These are phyloP conservation scores for Probaryconus sp. DNA, from an alignment of 1,140 invertebrate genomes.

Conservation along the genomic window DNA sequence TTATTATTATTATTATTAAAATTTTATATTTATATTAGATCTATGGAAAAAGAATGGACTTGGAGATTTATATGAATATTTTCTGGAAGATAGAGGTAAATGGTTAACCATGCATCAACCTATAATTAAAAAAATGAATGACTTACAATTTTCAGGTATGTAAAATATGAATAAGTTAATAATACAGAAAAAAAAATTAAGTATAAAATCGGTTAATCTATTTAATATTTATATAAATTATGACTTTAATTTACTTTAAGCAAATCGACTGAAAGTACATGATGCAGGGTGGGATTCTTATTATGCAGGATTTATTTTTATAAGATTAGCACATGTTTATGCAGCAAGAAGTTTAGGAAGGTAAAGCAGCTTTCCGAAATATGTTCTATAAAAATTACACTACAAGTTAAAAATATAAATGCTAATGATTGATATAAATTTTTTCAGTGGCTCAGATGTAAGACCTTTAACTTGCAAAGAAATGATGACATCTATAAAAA, in stretches of 20 bases:
- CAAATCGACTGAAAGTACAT: constrained; percentile 82
- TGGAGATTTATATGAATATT: constrained; percentile 80
- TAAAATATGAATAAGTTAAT: background rate
- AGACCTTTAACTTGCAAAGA: constrained; percentile 78
- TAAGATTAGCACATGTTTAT: constrained; percentile 79
- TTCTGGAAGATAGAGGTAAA: constrained; percentile 75
- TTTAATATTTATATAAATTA: constrained; percentile 6
- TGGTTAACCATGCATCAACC: constrained; percentile 70
- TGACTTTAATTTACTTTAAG: no score
- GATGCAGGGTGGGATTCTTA: constrained; percentile 88
- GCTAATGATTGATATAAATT: no score
- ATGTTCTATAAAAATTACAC: no score
- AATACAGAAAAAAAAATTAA: background rate
- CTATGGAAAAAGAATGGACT: constrained; percentile 79
- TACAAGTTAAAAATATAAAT: no score
- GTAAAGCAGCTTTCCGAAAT: constrained; percentile 61
- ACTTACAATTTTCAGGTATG: constrained; percentile 32
- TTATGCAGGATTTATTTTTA: constrained; percentile 83
- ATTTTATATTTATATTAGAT: constrained; percentile 68
- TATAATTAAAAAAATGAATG: constrained; percentile 63
- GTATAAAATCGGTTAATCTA: background rate
- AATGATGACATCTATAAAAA: constrained; percentile 76
- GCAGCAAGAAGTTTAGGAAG: constrained; percentile 64
- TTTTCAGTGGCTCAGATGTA: constrained; percentile 68
- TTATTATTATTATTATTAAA: constrained; percentile 7